Percentiles rank a stretch among this genome's conserved stretches.
Conservation (phyloP, 2,797 vertebrate genomes). For the Simalia tracyae region DNA sequence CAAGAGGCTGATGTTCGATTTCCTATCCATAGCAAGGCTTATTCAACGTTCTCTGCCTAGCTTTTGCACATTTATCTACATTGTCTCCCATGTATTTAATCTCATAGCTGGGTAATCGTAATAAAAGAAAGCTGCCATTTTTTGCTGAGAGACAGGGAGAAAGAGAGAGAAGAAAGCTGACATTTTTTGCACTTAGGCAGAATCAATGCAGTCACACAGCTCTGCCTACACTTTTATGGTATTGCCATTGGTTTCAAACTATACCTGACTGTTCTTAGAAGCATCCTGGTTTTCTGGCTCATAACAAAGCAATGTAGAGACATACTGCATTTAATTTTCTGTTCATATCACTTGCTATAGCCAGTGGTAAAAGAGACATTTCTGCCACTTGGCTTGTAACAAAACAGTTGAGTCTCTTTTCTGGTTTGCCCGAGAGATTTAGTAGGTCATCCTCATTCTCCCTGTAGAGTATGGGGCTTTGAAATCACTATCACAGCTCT, state of each 20-base stretch:
- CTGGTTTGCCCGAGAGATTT: slow-evolving; percentile 19
- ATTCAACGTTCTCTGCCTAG: too few species aligned
- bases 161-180: not conserved
- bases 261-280: slow-evolving; percentile 23
- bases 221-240: slow-evolving; percentile 1
- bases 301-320: slow-evolving; percentile 31
- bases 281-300: slow-evolving; percentile 18
- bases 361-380: slow-evolving; percentile 24
- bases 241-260: slow-evolving; percentile 42
- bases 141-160: not conserved
- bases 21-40: too few species aligned
- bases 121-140: not conserved
- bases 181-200: not conserved
- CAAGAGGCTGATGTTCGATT: too few species aligned
- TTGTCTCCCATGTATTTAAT: not conserved
- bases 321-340: slow-evolving; percentile 31
- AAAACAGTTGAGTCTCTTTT: slow-evolving; percentile 27
- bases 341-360: slow-evolving; percentile 43
- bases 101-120: not conserved
- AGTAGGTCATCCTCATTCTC: slow-evolving; percentile 8
- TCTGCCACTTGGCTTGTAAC: slow-evolving; percentile 12
- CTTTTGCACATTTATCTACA: not conserved
- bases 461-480: not conserved
- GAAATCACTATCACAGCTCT: slow-evolving; percentile 20
- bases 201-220: not conserved